Evolutionary conservation across 2,888 invertebrate genomes (phyloP), one percentile per base, ranked within the genome.

Genomic region (Drosophila picticornis): DNA sequence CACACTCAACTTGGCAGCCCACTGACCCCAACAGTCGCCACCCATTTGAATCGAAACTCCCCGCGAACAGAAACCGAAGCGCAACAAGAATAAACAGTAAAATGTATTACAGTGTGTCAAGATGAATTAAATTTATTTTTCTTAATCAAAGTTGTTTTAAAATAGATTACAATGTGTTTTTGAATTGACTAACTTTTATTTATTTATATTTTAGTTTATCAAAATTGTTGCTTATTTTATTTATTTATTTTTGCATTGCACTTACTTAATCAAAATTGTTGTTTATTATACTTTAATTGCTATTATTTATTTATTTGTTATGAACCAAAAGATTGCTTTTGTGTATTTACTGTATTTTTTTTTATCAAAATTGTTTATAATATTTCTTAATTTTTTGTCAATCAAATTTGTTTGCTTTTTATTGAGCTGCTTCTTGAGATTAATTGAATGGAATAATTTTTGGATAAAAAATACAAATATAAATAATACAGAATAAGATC

Each of bases 21-120:
- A 83, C 75, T 86, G 70, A 81, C 81, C 87, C 78, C 74, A 63
- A 57, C 57, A 57, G 22, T 57, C 51, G 36, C 34, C 51, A 61
- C 60, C 55, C 53, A 72, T 61, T 43, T 29, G 22, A 32, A 38
- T 61, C 16, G 51, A 53, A 55, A 32, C 38, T 25, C 51, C 32
- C 27, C 19, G 46, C 46, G 32, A 53, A 48, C 46, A 31, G 34
- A 55, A 31, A 13, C 50, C 19, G 10, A 57, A 32, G 46, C 61
- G n/a, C 74, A 62, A 65, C 63, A 61, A 60, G 46, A 78, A 66
- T 48, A 6, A 43, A 19, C 34, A 34, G 38, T 22, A 27, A 13
- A 38, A 27, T 31, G 52, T 29, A 50, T 29, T 29, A 78, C 75
- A 76, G 66, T 76, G 66, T 59, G 61, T 25, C 75, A 58, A 77